phyloP scores from a whole-genome alignment of 2,888 invertebrate species.

The Diaperis boleti region DNA sequence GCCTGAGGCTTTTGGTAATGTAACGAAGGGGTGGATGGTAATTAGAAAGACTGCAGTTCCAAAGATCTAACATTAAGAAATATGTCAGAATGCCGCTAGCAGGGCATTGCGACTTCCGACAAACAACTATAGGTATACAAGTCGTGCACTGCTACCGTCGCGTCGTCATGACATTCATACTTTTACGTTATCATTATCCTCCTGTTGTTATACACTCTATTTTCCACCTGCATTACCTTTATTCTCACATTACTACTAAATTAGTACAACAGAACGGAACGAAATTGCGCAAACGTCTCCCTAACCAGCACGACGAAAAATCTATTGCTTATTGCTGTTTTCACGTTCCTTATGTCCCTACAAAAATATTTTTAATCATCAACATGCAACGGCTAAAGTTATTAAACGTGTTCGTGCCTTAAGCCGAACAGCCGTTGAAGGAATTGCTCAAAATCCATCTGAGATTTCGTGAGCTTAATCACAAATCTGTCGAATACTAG shows the following conservation, averaged over 20 bases:
- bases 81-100: constrained; percentile 35
- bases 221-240: constrained; percentile 34
- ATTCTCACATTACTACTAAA: constrained; percentile 29
- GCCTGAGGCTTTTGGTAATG: constrained; percentile 37
- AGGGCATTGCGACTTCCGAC: constrained; percentile 26
- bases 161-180: constrained; percentile 11
- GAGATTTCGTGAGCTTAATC: constrained; percentile 28
- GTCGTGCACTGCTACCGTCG: neutral
- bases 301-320: constrained; percentile 1
- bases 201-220: constrained; percentile 20
- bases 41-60: constrained; percentile 39
- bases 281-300: constrained; percentile 13
- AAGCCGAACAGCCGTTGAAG: neutral
- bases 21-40: constrained; percentile 39
- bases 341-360: constrained; percentile 7
- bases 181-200: constrained; percentile 38
- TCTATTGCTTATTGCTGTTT: constrained; percentile 11
- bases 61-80: constrained; percentile 34
- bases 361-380: too few relatives aligned
- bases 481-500: constrained; percentile 25
- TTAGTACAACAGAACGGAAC: constrained; percentile 12
- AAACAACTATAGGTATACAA: constrained; percentile 30
- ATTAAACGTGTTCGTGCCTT: too few relatives aligned
- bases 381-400: too few relatives aligned
- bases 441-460: constrained; percentile 17